Conservation (phyloP, 2,888 invertebrate species). For the Colletes collaris region DNA sequence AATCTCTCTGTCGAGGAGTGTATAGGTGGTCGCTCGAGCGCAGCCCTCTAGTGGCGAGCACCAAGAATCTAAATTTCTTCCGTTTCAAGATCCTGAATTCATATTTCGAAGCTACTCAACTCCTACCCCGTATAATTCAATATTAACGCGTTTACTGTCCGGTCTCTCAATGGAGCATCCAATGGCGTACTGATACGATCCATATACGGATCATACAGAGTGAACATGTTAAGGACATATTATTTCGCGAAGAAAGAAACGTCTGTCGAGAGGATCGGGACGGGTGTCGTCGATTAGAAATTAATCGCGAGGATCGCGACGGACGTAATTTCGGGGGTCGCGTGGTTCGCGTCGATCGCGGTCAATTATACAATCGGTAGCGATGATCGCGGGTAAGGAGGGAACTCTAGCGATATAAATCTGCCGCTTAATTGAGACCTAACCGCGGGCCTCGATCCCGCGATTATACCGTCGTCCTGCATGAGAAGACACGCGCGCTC, state of each 20-base stretch:
- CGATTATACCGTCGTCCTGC: slow-evolving; percentile 52
- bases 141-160: too few relatives aligned
- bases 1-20: too few relatives aligned
- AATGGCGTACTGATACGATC: too few relatives aligned
- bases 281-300: background rate
- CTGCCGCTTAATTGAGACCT: slow-evolving; percentile 53
- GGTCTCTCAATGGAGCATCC: too few relatives aligned
- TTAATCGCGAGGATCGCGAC: slow-evolving; percentile 8
- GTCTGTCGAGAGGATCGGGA: background rate
- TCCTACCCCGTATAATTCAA: too few relatives aligned
- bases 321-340: slow-evolving; percentile 9
- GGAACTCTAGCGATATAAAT: slow-evolving; percentile 35
- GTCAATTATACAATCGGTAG: slow-evolving; percentile 23
- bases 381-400: slow-evolving; percentile 22
- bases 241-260: background rate
- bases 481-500: slow-evolving; percentile 44
- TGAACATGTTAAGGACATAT: too few relatives aligned
- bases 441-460: slow-evolving; percentile 46
- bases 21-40: too few relatives aligned
- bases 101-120: too few relatives aligned
- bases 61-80: too few relatives aligned
- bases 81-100: too few relatives aligned
- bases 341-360: background rate
- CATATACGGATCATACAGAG: too few relatives aligned
- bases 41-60: too few relatives aligned